Evolutionary conservation across 2,113 vertebrate genomes (phyloP).

Genomic region (Catagonus wagneri): DNA sequence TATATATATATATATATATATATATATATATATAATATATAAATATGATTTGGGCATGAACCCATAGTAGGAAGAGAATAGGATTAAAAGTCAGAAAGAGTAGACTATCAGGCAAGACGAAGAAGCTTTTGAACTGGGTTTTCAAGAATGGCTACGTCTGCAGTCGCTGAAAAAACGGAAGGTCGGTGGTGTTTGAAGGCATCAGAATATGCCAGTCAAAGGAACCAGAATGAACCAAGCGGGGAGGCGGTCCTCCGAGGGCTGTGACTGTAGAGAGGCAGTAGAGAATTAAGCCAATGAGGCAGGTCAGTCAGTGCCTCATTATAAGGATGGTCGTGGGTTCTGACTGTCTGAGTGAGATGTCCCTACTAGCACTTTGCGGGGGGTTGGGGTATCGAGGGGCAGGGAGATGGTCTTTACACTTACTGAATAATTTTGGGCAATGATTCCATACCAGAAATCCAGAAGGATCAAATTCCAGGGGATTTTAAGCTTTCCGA

Average conservation of each 20-base stretch:
- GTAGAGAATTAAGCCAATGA: background rate
- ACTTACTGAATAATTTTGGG: slow-evolving; percentile 1
- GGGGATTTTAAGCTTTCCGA: slow-evolving; percentile 45
- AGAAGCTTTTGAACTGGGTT: background rate
- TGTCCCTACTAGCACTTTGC: background rate
- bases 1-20: too few relatives aligned
- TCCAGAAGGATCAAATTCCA: background rate
- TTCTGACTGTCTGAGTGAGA: background rate
- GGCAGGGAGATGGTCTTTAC: background rate
- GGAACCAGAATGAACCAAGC: background rate
- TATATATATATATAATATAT: too few relatives aligned
- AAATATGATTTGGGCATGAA: background rate
- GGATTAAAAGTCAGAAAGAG: background rate
- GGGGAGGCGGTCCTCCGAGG: background rate
- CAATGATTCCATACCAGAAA: background rate
- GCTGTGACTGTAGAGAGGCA: background rate
- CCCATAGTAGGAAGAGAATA: background rate
- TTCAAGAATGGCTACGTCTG: background rate
- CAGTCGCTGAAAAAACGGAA: background rate
- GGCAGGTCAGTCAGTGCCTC: background rate
- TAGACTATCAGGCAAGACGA: background rate
- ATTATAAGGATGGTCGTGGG: background rate
- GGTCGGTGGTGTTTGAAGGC: background rate
- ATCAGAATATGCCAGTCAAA: rapidly evolving
- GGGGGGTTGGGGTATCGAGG: background rate